Conservation (phyloP, 2,113 vertebrate species). For the Empidonax alnorum region DNA sequence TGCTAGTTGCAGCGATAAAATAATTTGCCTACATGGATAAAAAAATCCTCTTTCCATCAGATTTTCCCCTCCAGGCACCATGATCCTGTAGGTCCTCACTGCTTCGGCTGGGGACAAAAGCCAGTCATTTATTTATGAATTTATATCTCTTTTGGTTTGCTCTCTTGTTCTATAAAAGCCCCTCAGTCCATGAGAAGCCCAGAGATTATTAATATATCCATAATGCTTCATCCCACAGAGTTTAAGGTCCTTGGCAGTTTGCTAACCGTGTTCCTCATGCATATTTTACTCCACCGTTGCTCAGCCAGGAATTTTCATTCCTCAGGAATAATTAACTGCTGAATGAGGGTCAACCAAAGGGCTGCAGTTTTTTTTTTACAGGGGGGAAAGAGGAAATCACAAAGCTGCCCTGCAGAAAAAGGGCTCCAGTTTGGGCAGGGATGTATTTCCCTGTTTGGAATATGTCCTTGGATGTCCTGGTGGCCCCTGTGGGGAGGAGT, state of each 20-base stretch:
- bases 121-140: neutral
- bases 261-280: neutral
- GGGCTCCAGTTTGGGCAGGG: neutral
- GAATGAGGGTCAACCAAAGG: neutral
- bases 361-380: neutral
- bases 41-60: neutral
- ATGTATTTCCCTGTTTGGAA: neutral
- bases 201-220: neutral
- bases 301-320: neutral
- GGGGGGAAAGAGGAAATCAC: neutral
- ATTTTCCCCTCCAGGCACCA: neutral
- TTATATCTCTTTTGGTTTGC: neutral
- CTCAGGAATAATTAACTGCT: neutral
- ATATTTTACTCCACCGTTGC: neutral
- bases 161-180: neutral
- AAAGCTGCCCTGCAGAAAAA: neutral
- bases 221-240: neutral
- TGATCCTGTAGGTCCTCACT: neutral
- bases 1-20: neutral
- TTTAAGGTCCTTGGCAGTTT: neutral
- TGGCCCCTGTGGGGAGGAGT: neutral
- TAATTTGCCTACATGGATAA: neutral
- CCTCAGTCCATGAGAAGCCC: neutral
- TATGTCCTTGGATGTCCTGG: neutral
- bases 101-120: neutral